Evolutionary conservation across 1,140 invertebrate species (phyloP).

Genomic region (Drosophila teissieri): DNA sequence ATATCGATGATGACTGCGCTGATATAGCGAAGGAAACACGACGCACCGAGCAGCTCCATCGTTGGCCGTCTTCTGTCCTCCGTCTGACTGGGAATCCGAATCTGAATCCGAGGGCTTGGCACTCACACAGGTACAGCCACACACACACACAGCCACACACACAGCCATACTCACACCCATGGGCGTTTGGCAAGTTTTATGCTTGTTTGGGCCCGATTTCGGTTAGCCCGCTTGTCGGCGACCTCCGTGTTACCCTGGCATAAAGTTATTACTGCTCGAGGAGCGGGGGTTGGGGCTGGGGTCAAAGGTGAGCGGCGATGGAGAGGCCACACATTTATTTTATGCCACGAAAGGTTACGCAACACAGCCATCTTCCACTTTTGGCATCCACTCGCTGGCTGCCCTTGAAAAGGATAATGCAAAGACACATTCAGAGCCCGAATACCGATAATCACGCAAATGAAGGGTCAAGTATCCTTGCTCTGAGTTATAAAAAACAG

Average conservation of each 20-base stretch:
- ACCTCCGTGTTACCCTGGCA: conserved; percentile 46
- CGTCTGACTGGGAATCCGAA: background rate
- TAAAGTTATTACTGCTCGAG: conserved; percentile 59
- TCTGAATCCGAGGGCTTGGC: conserved; percentile 51
- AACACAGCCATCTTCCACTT: too few relatives aligned
- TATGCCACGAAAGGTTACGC: background rate
- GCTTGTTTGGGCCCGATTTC: conserved; percentile 67
- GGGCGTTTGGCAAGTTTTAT: conserved; percentile 74
- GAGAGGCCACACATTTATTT: background rate
- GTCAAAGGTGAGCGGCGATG: conserved; percentile 1
- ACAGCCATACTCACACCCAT: conserved; percentile 48
- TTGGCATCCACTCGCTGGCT: too few relatives aligned
- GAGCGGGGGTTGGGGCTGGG: background rate
- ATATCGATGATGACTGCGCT: conserved; percentile 80
- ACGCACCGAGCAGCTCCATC: conserved; percentile 22
- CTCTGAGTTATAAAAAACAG: too few relatives aligned
- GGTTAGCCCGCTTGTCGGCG: conserved; percentile 31
- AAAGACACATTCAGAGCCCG: too few relatives aligned
- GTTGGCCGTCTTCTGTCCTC: conserved; percentile 15
- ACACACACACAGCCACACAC: conserved; percentile 10
- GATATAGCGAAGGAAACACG: conserved; percentile 66
- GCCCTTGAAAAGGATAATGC: too few relatives aligned
- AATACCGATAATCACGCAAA: too few relatives aligned
- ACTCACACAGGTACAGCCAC: conserved; percentile 16
- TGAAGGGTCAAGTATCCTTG: too few relatives aligned